phyloP scores from a whole-genome alignment of 2,888 invertebrate species.

The Mycalesis mineus region DNA sequence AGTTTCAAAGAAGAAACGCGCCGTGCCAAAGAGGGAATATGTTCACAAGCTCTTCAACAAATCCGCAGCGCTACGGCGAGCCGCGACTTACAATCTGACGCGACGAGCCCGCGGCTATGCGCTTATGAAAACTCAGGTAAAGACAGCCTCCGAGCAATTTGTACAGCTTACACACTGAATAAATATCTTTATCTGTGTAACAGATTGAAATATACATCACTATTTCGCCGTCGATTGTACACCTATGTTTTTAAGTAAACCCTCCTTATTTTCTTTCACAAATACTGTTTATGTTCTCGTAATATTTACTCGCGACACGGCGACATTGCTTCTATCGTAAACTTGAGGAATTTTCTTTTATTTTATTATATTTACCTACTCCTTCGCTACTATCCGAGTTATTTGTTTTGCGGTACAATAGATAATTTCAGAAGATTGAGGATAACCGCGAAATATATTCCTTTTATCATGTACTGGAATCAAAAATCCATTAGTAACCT shows the following conservation, averaged over 20 bases:
- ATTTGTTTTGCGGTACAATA: constrained; percentile 3
- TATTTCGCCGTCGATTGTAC: constrained; percentile 21
- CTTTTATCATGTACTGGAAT: background rate
- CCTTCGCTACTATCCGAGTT: constrained; percentile 4
- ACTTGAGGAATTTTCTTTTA: constrained; percentile 13
- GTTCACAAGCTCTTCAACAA: constrained; percentile 67
- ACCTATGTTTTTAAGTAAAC: constrained; percentile 25
- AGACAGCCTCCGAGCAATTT: constrained; percentile 61
- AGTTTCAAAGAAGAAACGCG: constrained; percentile 25
- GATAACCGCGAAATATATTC: background rate
- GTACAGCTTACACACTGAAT: constrained; percentile 66
- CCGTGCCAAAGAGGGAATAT: constrained; percentile 48
- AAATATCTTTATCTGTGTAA: constrained; percentile 65
- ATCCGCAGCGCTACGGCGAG: constrained; percentile 46
- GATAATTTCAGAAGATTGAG: background rate
- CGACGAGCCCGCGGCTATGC: constrained; percentile 56
- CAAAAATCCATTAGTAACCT: background rate
- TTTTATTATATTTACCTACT: background rate
- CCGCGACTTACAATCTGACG: constrained; percentile 63
- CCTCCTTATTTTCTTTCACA: constrained; percentile 18
- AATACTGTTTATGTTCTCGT: constrained; percentile 23
- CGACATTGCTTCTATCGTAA: constrained; percentile 14
- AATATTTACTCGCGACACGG: constrained; percentile 23
- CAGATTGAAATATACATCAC: constrained; percentile 50
- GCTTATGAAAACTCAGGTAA: constrained; percentile 74